Evolutionary conservation across 64 coral and sea anemone genomes (phyloP).

Genomic region (Porites australiensis): DNA sequence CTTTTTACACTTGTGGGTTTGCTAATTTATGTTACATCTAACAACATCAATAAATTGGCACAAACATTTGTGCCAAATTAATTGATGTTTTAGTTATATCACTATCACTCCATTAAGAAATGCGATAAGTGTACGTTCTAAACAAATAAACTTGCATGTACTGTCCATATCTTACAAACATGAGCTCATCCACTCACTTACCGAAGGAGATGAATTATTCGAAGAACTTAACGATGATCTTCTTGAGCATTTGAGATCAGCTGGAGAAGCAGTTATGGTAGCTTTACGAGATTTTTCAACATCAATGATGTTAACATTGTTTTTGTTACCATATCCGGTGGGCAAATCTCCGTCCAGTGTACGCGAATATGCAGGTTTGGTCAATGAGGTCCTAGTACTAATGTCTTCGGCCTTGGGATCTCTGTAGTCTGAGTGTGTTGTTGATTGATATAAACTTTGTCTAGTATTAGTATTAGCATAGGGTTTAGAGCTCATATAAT

Average conservation of each 20-base stretch:
- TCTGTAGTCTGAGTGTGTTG: slow-evolving; percentile 20
- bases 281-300: background rate
- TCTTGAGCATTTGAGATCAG: background rate
- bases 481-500: background rate
- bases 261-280: slow-evolving; percentile 20
- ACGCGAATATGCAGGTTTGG: background rate
- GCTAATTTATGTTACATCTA: no score
- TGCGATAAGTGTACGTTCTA: no score
- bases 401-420: background rate
- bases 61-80: no score
- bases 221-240: slow-evolving; percentile 29
- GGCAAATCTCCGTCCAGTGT: background rate
- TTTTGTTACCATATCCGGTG: background rate
- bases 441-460: background rate
- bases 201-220: slow-evolving; percentile 27
- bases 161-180: no score
- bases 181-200: background rate
- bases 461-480: background rate
- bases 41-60: no score
- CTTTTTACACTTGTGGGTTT: no score
- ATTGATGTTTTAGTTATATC: no score
- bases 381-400: background rate
- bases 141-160: no score
- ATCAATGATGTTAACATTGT: background rate
- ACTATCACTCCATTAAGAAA: no score